Evolutionary conservation across 1,140 invertebrate genomes (phyloP), one percentile per base, ranked within the genome.

Genomic region (Mizuhopecten yessoensis): DNA sequence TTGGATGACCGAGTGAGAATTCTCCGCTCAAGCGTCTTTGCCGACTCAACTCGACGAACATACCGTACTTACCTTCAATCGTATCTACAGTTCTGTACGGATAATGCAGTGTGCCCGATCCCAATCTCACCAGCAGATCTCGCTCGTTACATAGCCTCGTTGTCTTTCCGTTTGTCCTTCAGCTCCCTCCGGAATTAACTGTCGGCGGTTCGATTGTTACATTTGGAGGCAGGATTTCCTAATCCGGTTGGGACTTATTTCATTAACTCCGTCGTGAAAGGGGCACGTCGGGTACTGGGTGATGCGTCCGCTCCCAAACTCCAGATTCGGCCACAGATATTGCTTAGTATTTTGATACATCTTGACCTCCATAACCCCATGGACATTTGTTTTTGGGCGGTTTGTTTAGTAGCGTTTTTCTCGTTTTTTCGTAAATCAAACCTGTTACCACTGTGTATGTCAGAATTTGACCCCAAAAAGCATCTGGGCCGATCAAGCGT

Each of bases 381-480:
- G 5, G 13, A 91, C 34, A 36, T 88, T 11, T 15, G 17, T 34
- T 91, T 91, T 75, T 88, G 87, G 90, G 34, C 90, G 45, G 57
- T 49, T 7, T 91, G 87, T 29, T 29, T 91, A 34, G 90, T 91
- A 0, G 87, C 34, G 3, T 91, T 91, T 88, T 91, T 88, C 57
- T 86, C 90, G 0, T 91, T 91, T 86, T 91, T 88, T 86, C 20
- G 87, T 17, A 91, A 91, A n/a, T 91, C 91, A 17, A 91, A 89
- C 34, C 33, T 91, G 10, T 34, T 89, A 33, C 45, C 88, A 0
- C 86, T 34, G 2, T 36, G 10, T 13, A 20, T 13, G 20, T 0
- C 20, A 13, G 9, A n/a, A 17, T 91, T 91, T 89, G 45, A 89
- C 33, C 86, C 91, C 5, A n/a, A 13, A 34, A 87, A 87, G 34